A percentile compares a stretch with the other conserved stretches of the same genome.
Conservation (phyloP, 2,113 vertebrate genomes). For the Dryoscopus gambensis region DNA sequence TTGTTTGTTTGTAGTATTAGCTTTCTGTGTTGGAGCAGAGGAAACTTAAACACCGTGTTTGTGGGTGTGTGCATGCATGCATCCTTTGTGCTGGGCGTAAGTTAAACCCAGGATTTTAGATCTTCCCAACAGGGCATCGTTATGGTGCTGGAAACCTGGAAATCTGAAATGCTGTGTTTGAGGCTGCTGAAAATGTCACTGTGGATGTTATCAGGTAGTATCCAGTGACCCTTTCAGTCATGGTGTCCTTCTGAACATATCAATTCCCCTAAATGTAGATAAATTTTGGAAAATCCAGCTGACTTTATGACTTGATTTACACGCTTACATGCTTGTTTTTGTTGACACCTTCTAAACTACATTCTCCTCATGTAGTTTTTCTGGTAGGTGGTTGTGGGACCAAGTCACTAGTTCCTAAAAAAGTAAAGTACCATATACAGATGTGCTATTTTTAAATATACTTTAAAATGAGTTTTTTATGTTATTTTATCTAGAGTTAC, state of each 20-base stretch:
- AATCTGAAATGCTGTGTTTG: background rate
- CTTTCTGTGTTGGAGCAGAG: background rate
- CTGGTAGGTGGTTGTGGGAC: background rate
- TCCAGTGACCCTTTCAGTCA: background rate
- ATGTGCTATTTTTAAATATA: background rate
- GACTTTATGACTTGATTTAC: background rate
- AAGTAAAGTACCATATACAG: background rate
- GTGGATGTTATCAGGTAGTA: background rate
- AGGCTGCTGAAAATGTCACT: background rate
- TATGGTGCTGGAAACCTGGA: background rate
- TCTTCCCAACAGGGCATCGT: fast-evolving
- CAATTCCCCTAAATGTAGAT: background rate
- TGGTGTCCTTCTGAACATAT: background rate
- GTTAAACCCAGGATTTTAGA: background rate
- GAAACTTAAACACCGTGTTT: background rate
- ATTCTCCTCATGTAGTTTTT: background rate
- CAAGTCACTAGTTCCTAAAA: background rate
- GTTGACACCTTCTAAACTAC: background rate
- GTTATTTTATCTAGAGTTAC: background rate
- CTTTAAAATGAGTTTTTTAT: background rate
- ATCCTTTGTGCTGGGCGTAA: background rate
- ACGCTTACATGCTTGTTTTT: background rate
- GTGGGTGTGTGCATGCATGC: no score
- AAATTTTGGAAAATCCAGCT: background rate
- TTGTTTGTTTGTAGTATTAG: background rate